Conservation (phyloP, 2,113 vertebrate species). For the Cromileptes altivelis region DNA sequence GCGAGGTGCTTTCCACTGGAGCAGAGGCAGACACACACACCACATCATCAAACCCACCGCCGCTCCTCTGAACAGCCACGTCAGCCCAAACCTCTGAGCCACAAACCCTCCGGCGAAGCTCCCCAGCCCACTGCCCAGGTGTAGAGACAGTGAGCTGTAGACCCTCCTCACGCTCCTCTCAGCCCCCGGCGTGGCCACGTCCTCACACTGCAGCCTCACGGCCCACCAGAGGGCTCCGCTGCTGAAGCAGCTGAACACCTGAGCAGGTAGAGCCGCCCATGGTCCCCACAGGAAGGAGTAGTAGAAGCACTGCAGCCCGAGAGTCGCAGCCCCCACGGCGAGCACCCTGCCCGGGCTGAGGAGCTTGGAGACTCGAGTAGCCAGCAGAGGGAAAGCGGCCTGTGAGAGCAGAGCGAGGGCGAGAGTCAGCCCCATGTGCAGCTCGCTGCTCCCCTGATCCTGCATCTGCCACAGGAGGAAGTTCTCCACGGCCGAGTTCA, state of each 20-base stretch:
- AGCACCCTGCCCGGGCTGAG: conserved; percentile 77
- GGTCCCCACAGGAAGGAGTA: conserved; percentile 89
- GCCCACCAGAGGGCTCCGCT: conserved; percentile 88
- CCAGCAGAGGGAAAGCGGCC: conserved; percentile 80
- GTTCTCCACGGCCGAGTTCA: conserved; percentile 81
- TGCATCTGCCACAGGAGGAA: conserved; percentile 94
- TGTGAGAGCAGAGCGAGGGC: conserved; percentile 85
- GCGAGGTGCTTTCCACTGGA: conserved; percentile 86
- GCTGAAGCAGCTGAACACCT: conserved; percentile 86
- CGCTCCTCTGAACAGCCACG: conserved; percentile 80
- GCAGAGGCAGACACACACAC: conserved; percentile 81
- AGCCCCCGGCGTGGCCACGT: conserved; percentile 82
- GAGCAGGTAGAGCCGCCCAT: conserved; percentile 86
- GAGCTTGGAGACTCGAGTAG: conserved; percentile 71
- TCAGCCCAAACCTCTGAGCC: conserved; percentile 77
- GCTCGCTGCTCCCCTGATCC: conserved; percentile 85
- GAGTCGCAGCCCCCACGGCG: conserved; percentile 70
- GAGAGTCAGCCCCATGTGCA: conserved; percentile 88
- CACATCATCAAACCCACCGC: conserved; percentile 81
- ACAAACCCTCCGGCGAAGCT: conserved; percentile 87
- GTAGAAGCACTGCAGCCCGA: conserved; percentile 87
- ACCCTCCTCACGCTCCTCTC: conserved; percentile 85
- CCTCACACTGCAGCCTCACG: conserved; percentile 76
- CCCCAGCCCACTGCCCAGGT: conserved; percentile 85
- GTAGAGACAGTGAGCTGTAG: conserved; percentile 77